phyloP scores from a whole-genome alignment of 2,888 invertebrate genomes.

The Mycogona germanica region DNA sequence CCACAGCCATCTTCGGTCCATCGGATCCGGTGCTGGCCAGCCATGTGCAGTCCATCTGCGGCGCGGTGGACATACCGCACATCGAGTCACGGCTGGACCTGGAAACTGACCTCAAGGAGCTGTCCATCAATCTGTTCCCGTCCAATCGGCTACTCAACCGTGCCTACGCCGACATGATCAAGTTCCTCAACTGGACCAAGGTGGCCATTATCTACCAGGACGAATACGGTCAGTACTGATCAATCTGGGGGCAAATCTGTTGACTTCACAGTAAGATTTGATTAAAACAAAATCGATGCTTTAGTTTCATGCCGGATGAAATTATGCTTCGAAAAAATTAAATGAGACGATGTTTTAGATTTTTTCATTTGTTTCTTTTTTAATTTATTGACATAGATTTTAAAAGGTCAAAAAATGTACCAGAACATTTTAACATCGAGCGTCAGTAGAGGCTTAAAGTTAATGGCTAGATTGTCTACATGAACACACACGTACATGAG shows the following conservation, averaged over 20 bases:
- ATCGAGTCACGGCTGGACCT: constrained; percentile 52
- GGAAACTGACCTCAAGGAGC: constrained; percentile 42
- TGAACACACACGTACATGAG: too few species aligned
- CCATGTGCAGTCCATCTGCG: constrained; percentile 79
- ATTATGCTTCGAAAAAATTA: too few species aligned
- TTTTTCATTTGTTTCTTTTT: too few species aligned
- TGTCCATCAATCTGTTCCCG: constrained; percentile 81
- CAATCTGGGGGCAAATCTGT: background rate
- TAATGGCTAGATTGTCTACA: too few species aligned
- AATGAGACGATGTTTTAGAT: too few species aligned
- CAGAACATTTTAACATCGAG: too few species aligned
- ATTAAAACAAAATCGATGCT: background rate
- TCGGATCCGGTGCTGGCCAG: constrained; percentile 63
- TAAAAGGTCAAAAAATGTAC: too few species aligned
- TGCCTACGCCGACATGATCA: constrained; percentile 69
- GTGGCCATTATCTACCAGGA: constrained; percentile 91
- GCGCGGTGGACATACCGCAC: constrained; percentile 80
- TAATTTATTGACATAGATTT: too few species aligned
- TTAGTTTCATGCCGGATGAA: background rate
- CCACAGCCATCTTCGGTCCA: constrained; percentile 78
- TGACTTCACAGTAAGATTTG: too few species aligned
- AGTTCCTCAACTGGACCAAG: constrained; percentile 81
- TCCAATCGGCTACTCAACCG: constrained; percentile 65
- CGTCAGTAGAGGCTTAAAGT: too few species aligned
- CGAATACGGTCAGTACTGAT: constrained; percentile 42